phyloP scores from a whole-genome alignment of 2,797 vertebrate genomes.

The Sarcoramphus papa region DNA sequence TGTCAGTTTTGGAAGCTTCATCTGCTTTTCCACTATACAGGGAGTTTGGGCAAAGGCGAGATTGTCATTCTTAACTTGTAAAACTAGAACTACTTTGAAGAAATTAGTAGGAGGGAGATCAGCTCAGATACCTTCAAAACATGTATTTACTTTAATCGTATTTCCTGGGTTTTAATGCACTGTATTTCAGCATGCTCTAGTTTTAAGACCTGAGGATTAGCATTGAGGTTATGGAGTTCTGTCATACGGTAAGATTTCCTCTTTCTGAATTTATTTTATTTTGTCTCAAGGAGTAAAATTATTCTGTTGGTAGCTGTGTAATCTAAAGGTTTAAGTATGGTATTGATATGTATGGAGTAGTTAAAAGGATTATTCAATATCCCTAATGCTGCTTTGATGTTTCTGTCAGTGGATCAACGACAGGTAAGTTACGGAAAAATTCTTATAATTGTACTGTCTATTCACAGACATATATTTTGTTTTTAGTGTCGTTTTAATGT shows the following conservation, averaged over 20 bases:
- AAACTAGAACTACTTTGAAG: not conserved
- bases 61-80: not conserved
- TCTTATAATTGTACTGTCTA: not conserved
- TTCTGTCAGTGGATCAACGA: not conserved
- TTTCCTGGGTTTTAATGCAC: not conserved
- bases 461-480: not conserved
- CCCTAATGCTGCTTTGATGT: not conserved
- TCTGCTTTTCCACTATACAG: not conserved
- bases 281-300: not conserved
- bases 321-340: not conserved
- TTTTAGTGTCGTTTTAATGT: not conserved
- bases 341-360: not conserved
- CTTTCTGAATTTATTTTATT: not conserved
- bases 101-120: not conserved
- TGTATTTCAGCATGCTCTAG: not conserved
- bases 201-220: not conserved
- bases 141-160: fast-evolving
- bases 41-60: not conserved
- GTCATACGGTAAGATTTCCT: not conserved
- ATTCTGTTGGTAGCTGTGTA: not conserved
- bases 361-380: not conserved
- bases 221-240: not conserved
- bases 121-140: not conserved
- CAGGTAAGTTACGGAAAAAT: not conserved
- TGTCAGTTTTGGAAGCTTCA: not conserved